Evolutionary conservation across 2,113 vertebrate species (phyloP), one percentile per base, ranked within the genome.

Genomic region (Baryphthengus martii): DNA sequence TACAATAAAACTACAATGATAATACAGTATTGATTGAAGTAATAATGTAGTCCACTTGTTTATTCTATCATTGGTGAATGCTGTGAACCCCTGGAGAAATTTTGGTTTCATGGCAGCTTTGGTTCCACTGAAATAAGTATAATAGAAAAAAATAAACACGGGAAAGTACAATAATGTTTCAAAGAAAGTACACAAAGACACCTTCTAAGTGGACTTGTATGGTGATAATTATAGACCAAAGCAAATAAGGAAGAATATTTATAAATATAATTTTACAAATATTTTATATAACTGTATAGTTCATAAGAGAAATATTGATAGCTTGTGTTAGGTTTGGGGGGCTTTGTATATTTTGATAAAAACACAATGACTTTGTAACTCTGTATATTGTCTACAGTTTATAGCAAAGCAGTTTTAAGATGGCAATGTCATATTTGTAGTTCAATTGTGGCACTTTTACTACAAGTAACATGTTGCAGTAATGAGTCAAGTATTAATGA

Each of bases 161-260:
- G 53, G 40, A 75, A 88, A 92, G 74, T 90, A 73, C 25, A 42
- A 59, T 56, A 85, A 94, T 68, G 50, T 97, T 96, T 97, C 88
- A 63, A 94, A 90, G 82, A 93, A 97, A 96, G 93, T 95, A 92
- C 88, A 95, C 77, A 93, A 94, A 88, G 92, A 65, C 94, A 97
- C 89, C 96, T 97, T 98, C 77, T 90, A 97, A 98, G 97, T 98
- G 97, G 97, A 97, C 95, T 97, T 93, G 95, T 98, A 96, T 97
- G 98, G 73, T 96, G 96, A 97, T 95, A 93, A 98, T 97, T 98
- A 95, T 96, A 98, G 98, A 98, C 98, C 98, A 98, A 98, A 98
- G 98, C 97, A 97, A 98, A 98, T 97, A 98, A 97, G 97, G 97
- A 97, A 97, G 97, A 98, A 97, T 98, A 98, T 98, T 98, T 98